phyloP scores from a whole-genome alignment of 2,113 vertebrate species.

The Mungos mungo region DNA sequence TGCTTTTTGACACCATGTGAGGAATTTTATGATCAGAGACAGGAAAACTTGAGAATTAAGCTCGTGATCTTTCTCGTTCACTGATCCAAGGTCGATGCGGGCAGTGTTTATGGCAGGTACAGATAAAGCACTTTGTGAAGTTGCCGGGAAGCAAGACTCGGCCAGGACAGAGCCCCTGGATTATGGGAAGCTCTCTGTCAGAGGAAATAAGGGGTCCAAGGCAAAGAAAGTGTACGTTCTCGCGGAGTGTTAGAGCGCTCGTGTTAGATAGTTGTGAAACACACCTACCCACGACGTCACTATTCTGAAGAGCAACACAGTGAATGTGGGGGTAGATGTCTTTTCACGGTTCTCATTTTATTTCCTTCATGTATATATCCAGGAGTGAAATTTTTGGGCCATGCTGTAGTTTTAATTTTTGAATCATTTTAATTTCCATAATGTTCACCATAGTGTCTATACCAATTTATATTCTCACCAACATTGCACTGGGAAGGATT shows the following conservation, averaged over 20 bases:
- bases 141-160: conserved; percentile 19
- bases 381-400: not conserved
- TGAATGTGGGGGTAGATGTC: not conserved
- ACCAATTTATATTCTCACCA: not conserved
- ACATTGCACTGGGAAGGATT: not conserved
- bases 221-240: not conserved
- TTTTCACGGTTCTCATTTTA: not conserved
- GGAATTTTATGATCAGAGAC: not conserved
- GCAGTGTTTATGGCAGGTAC: not conserved
- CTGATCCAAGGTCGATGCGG: not conserved
- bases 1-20: not conserved
- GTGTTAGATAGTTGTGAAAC: too few species aligned
- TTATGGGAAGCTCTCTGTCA: not conserved
- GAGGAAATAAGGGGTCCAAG: not conserved
- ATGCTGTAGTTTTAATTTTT: not conserved
- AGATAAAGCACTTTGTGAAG: not conserved
- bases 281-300: too few species aligned
- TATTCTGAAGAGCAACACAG: not conserved
- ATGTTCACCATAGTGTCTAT: not conserved
- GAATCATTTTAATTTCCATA: not conserved
- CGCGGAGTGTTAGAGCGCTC: not conserved
- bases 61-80: not conserved
- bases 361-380: not conserved
- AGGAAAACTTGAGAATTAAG: not conserved
- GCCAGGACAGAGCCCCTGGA: not conserved